phyloP scores from a whole-genome alignment of 2,797 vertebrate species.

The Anas bernieri region DNA sequence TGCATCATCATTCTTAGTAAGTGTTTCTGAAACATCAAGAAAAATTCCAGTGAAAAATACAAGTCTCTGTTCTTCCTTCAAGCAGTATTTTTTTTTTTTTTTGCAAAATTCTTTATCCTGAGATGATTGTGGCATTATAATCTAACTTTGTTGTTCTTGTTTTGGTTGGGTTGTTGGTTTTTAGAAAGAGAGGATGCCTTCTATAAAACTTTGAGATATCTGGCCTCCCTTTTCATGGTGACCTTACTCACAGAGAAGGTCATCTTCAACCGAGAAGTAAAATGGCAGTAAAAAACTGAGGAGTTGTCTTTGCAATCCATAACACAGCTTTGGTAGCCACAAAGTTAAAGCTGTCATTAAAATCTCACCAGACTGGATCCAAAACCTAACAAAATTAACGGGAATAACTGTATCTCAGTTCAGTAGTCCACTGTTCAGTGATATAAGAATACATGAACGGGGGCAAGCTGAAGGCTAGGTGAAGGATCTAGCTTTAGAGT shows the following conservation, averaged over 20 bases:
- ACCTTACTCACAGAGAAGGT: neutral
- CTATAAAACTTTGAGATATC: neutral
- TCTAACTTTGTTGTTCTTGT: neutral
- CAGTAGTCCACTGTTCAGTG: neutral
- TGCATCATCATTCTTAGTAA: neutral
- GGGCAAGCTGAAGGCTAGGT: neutral
- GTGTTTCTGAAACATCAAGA: neutral
- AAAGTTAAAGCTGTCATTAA: neutral
- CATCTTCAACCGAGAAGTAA: neutral
- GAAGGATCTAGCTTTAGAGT: neutral
- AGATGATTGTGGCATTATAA: neutral
- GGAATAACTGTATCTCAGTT: neutral
- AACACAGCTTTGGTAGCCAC: neutral
- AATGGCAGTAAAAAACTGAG: neutral
- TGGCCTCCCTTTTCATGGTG: neutral
- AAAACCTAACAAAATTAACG: neutral
- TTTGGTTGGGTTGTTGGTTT: neutral
- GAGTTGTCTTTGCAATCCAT: neutral
- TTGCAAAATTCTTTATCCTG: neutral
- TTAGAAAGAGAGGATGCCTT: neutral
- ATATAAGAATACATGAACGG: neutral
- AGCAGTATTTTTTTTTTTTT: neutral
- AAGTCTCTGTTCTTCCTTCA: neutral
- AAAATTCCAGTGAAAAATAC: neutral
- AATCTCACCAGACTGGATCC: neutral